Conservation (phyloP, 2,888 invertebrate species). For the Drosophila testacea region DNA sequence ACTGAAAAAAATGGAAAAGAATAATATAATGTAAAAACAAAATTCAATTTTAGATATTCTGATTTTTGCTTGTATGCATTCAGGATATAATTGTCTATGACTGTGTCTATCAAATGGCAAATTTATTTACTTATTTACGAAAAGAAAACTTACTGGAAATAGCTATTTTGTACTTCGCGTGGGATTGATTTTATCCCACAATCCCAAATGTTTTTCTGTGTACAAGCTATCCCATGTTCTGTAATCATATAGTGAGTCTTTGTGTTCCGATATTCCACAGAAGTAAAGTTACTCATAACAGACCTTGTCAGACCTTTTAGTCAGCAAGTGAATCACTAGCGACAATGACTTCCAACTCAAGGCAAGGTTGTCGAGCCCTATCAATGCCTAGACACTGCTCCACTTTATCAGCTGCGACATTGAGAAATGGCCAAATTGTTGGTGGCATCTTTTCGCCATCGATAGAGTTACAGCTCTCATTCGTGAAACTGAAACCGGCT, state of each 20-base stretch:
- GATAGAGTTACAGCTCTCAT: not conserved
- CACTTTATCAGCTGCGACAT: constrained; percentile 53
- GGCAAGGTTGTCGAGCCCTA: constrained; percentile 47
- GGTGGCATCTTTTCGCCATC: constrained; percentile 1
- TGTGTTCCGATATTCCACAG: no score
- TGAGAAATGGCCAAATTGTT: constrained; percentile 25
- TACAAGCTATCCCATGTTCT: not conserved
- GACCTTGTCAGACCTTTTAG: constrained; percentile 37
- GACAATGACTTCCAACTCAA: constrained; percentile 38
- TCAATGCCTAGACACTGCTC: constrained; percentile 39
- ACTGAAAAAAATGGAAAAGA: no score
- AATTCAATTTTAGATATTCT: no score
- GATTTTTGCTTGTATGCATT: no score
- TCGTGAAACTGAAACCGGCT: constrained; percentile 25
- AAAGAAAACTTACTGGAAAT: no score
- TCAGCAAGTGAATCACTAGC: constrained; percentile 59
- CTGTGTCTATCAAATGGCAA: no score
- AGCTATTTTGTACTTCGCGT: no score
- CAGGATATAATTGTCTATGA: no score
- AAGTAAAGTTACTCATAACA: constrained; percentile 46
- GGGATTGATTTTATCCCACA: no score
- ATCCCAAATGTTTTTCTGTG: no score
- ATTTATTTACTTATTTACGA: no score
- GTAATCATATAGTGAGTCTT: not conserved
- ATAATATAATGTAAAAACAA: no score